Base-by-base conservation (phyloP, 1,140 invertebrate genomes). In the Calycopis cecrops region DNA sequence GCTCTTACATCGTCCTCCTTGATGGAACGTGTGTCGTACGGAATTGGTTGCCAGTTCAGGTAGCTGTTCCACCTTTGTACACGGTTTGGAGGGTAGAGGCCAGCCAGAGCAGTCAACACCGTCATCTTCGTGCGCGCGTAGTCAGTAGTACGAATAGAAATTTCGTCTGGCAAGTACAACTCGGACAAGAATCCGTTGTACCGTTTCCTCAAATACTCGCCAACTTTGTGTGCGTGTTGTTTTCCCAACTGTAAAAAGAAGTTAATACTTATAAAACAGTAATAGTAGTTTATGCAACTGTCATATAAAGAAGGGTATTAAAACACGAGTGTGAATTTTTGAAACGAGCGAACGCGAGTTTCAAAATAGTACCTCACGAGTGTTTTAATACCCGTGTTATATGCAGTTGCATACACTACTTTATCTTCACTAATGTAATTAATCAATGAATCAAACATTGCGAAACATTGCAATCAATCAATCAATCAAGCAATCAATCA, bases 51-150 rank as follows among this genome's bases (percentile, higher is more conserved):
- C 90, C 90, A 91, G 37, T 86, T 76, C 14, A 91, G 59, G 17
- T 61, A 10, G 9, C 84, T 62, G 56, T 88, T 82, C 90, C 90
- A 91, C 33, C 59, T 62, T 57, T 90, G 89, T 0, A 58, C 35
- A 0, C 62, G 51, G 12, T 66, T 49, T 1, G 91, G 91, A 42
- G 89, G 89, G 63, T 88, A 91, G 49, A 92, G 60, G 1, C 85
- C 90, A 0, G 90, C 87, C 12, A 92, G 62, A 3, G 89, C 88
- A 1, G 91, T 73, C 28, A 90, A 73, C 0, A 84, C 85, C 3
- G 87, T 90, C 90, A 91, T 91, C 72, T 91, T 90, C 0, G 91
- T 92, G 33, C 92, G 87, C n/a, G 89, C 83, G 35, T 88, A 88
- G 49, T 90, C 86, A 9, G 90, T 90, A 3, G 89, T 89, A 34